A percentile compares a stretch with the other conserved stretches of the same genome.
Conservation (phyloP, 2,797 vertebrate genomes). For the Tokudaia muenninki region DNA sequence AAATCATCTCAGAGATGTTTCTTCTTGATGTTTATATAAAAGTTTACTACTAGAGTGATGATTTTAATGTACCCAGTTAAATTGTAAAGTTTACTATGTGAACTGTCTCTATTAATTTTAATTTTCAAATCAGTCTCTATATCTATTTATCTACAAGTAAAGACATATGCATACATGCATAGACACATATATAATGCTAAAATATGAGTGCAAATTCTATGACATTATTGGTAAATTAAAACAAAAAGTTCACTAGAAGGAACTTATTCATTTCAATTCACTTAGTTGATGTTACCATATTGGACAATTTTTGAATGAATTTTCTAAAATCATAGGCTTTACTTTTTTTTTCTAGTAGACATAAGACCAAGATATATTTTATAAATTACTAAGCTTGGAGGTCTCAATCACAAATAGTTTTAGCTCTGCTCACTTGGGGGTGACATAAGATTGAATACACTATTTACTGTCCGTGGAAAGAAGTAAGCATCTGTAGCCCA, state of each 20-base stretch:
- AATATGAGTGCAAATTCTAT: neutral
- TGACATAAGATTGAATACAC: constrained; percentile 57
- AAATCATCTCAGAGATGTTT: constrained; percentile 25
- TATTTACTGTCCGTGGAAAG: constrained; percentile 1
- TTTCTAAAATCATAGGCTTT: constrained; percentile 3
- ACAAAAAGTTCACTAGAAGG: neutral
- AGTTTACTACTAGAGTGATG: neutral
- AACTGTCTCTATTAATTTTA: constrained; percentile 12
- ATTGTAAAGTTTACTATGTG: neutral
- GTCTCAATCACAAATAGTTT: constrained; percentile 48
- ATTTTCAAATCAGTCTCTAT: neutral
- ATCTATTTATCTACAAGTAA: neutral
- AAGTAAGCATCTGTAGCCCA: neutral
- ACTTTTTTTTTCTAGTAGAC: constrained; percentile 47
- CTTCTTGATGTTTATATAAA: constrained; percentile 1
- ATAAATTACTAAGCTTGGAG: constrained; percentile 62
- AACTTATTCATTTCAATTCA: neutral
- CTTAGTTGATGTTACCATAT: neutral
- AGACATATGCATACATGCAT: neutral
- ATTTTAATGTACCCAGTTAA: constrained; percentile 22
- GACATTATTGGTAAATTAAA: neutral
- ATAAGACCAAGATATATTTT: constrained; percentile 60
- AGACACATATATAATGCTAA: neutral
- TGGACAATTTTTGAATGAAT: constrained; percentile 44
- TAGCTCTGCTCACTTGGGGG: constrained; percentile 39